Base-by-base conservation (phyloP, 2,113 vertebrate species). In the Taurulus bubalis region DNA sequence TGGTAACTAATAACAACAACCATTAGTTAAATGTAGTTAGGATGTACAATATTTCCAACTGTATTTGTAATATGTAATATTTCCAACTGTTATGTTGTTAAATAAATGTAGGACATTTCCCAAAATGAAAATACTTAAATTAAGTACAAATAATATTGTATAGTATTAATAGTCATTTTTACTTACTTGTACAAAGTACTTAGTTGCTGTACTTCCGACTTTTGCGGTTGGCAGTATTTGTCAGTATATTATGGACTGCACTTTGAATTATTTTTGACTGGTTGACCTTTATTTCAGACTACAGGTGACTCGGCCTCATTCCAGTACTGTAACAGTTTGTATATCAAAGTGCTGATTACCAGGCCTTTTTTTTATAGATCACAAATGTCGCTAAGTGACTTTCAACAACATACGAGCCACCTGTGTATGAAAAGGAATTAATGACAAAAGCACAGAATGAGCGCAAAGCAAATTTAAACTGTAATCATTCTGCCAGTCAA, bases 401-500 rank as follows among this genome's bases (percentile, higher is more conserved):
- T 78, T 82, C 58, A 75, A 42, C 71, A 55, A 60, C 3, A 10
- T 38, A 73, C 24, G 77, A 78, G 65, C 69, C 85, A 73, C 62
- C 60, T 62, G 53, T 34, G 64, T 72, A 12, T 22, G 22, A 18
- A 82, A 82, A 84, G 76, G 66, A 82, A 90, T 84, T 72, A 59
- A 75, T 67, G 65, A 56, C 30, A 60, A 88, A 71, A 40, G 36
- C n/a, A 78, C 49, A 20, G 67, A 62, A 42, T 6, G 64, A 82
- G 80, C 51, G 47, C 24, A 6, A 80, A 67, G 72, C 28, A 51
- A 63, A 70, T 38, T 30, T 34, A 11, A 49, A 59, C 58, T 56
- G 58, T 74, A 75, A 89, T 87, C 59, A 80, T 62, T 72, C 75
- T 82, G 68, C 58, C 79, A 79, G 71, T 85, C 71, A 51, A 28